Conservation (phyloP, 2,888 invertebrate genomes). For the Pandemis cinnamomeana region DNA sequence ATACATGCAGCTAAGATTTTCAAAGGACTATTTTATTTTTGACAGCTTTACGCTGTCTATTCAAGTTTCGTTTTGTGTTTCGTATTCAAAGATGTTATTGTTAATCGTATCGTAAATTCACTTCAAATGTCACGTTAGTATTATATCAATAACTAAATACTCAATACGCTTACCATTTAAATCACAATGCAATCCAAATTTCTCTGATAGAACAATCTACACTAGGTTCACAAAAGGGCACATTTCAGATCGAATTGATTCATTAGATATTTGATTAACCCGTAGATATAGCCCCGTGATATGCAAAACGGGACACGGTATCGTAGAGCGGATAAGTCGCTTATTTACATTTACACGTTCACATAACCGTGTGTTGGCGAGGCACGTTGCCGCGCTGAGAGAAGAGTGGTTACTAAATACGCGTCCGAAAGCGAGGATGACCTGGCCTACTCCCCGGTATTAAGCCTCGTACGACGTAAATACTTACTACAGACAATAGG, state of each 20-base stretch:
- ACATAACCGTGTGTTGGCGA: conserved; percentile 52
- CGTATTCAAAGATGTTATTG: conserved; percentile 12
- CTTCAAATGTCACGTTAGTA: neutral
- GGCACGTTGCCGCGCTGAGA: conserved; percentile 35
- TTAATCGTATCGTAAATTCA: neutral
- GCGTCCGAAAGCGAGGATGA: conserved; percentile 42
- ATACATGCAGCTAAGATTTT: neutral
- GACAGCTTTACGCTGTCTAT: conserved; percentile 17
- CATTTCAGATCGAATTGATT: conserved; percentile 68
- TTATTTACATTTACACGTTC: conserved; percentile 59
- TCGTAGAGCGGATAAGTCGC: conserved; percentile 58
- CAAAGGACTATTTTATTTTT: conserved; percentile 11
- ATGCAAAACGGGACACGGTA: conserved; percentile 71
- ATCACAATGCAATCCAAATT: conserved; percentile 14
- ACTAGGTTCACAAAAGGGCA: conserved; percentile 51
- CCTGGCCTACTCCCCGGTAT: conserved; percentile 7
- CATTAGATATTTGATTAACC: conserved; percentile 77
- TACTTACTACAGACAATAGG: conserved; percentile 24
- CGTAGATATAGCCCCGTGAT: conserved; percentile 66
- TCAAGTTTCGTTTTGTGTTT: conserved; percentile 9
- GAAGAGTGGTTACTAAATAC: conserved; percentile 30
- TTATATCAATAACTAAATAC: neutral
- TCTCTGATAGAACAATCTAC: conserved; percentile 43
- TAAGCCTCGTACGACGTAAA: neutral
- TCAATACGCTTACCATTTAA: neutral